Percentiles rank a stretch among this genome's conserved stretches.
phyloP scores from a whole-genome alignment of 2,888 invertebrate species.

The Polylopha cassiicola region DNA sequence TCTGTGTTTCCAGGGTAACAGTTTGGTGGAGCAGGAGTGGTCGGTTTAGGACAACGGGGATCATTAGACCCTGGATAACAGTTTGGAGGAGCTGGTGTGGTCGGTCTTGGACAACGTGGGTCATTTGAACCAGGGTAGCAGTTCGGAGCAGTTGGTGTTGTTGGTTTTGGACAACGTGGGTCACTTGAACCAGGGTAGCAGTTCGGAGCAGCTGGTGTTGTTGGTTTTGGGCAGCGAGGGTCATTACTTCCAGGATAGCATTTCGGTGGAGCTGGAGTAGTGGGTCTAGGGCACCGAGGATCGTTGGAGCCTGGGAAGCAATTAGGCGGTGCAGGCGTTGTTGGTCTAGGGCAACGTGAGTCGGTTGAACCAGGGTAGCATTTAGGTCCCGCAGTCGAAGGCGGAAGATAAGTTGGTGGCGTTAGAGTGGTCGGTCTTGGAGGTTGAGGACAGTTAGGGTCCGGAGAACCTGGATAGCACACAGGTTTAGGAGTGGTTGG shows the following conservation, averaged over 20 bases:
- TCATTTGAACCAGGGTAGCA: constrained; percentile 37
- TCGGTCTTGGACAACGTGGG: constrained; percentile 39
- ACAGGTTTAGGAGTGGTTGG: constrained; percentile 25
- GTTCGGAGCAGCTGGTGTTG: constrained; percentile 26
- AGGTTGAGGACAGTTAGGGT: constrained; percentile 50
- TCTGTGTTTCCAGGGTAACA: constrained; percentile 39
- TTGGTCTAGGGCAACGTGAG: constrained; percentile 32
- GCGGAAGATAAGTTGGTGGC: constrained; percentile 36
- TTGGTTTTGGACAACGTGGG: constrained; percentile 1
- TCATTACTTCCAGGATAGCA: constrained; percentile 36
- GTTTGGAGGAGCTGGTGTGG: constrained; percentile 23
- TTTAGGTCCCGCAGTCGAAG: constrained; percentile 30
- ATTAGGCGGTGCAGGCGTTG: constrained; percentile 30
- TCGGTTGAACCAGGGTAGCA: constrained; percentile 47
- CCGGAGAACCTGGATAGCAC: constrained; percentile 41
- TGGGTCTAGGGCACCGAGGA: constrained; percentile 30
- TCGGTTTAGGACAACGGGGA: constrained; percentile 28
- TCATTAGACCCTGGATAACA: constrained; percentile 36
- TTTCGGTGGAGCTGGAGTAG: constrained; percentile 24
- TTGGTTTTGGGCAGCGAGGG: constrained; percentile 33
- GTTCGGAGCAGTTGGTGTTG: constrained; percentile 17
- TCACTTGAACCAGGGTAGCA: constrained; percentile 25
- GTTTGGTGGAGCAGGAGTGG: constrained; percentile 28
- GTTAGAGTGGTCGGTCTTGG: constrained; percentile 35
- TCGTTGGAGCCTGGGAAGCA: constrained; percentile 30